Evolutionary conservation across 1,140 invertebrate genomes (phyloP).

Genomic region (Eulimnadia texana): DNA sequence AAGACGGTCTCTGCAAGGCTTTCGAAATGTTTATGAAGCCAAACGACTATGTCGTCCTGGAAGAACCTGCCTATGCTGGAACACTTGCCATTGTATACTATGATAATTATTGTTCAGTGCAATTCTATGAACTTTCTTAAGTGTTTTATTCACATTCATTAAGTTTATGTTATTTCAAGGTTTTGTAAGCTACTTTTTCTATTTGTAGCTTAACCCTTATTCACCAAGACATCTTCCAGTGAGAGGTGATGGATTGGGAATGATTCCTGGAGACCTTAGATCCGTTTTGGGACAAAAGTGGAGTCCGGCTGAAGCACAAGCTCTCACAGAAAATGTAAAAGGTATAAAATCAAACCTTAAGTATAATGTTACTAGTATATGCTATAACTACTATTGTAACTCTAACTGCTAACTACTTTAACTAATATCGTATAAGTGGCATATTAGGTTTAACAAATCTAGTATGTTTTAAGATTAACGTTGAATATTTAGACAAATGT

Average conservation of each 20-base stretch:
- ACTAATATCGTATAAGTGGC: no score
- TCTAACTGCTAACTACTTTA: no score
- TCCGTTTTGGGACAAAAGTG: slow-evolving; percentile 24
- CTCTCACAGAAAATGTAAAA: slow-evolving; percentile 24
- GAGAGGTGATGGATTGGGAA: slow-evolving; percentile 26
- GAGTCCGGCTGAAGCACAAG: slow-evolving; percentile 23
- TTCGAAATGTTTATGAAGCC: slow-evolving; percentile 46
- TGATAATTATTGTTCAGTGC: slow-evolving; percentile 1
- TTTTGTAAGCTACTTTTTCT: no score
- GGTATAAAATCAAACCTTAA: slow-evolving; percentile 12
- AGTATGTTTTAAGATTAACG: no score
- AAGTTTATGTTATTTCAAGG: no score
- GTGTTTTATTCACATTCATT: no score
- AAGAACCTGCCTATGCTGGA: slow-evolving; percentile 52
- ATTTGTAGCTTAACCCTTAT: slow-evolving; percentile 27
- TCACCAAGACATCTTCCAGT: slow-evolving; percentile 24
- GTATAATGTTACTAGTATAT: neutral
- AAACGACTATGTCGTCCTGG: slow-evolving; percentile 53
- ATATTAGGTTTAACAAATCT: no score
- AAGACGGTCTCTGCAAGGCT: slow-evolving; percentile 58
- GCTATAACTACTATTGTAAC: no score
- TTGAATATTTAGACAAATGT: no score
- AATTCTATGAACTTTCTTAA: no score
- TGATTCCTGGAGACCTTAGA: slow-evolving; percentile 26
- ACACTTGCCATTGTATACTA: slow-evolving; percentile 43